Conservation (phyloP, 2,888 invertebrate species). For the Pandemis corylana region DNA sequence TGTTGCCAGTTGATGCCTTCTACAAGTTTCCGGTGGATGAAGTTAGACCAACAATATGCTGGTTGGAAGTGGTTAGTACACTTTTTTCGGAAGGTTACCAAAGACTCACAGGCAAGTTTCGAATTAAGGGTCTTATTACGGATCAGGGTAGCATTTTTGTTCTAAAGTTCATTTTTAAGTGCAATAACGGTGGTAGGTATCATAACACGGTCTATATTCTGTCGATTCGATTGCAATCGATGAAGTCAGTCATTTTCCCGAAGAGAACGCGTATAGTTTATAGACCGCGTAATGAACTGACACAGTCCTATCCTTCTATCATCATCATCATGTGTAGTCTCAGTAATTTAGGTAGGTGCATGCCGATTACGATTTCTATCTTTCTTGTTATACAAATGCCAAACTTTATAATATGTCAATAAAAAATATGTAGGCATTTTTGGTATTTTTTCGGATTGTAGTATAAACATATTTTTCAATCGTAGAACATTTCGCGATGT, state of each 20-base stretch:
- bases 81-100: background rate
- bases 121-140: background rate
- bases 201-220: background rate
- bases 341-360: background rate
- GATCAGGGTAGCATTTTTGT: background rate
- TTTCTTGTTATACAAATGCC: background rate
- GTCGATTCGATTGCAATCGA: background rate
- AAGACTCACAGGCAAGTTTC: background rate
- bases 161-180: background rate
- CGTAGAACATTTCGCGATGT: background rate
- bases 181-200: background rate
- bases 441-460: background rate
- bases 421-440: background rate
- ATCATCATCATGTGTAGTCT: background rate
- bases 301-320: background rate
- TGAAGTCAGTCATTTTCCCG: background rate
- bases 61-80: too few species aligned
- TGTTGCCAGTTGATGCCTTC: too few species aligned
- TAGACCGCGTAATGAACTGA: background rate
- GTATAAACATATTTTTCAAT: background rate
- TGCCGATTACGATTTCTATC: background rate
- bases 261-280: background rate
- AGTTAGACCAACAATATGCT: too few species aligned
- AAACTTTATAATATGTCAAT: background rate
- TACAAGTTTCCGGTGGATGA: too few species aligned